Base-by-base conservation (phyloP, 1,140 invertebrate genomes). In the Drosophila tani region DNA sequence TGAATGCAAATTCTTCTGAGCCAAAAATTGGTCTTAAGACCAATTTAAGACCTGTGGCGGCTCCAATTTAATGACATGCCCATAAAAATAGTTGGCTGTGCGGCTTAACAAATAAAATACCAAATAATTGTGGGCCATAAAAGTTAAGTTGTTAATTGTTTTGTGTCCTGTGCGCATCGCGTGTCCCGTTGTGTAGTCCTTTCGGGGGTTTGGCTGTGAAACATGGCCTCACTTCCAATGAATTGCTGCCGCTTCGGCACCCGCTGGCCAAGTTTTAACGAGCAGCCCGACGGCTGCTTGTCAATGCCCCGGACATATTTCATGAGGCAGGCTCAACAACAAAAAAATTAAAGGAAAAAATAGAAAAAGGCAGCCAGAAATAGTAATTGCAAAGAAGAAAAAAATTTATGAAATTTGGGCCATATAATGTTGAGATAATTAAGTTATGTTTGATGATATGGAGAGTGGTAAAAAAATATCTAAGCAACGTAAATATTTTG, bases 81-180 rank as follows among this genome's bases (percentile, higher is more conserved):
- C 79, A 80, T 82, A 80, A 87, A 86, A 82, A 80, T 87, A 80
- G 70, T 79, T 76, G 76, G 79, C 68, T 40, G 19, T 56, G 67
- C 41, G 55, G 73, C 76, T 83, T 59, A 73, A 84, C 69, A 84
- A 56, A 87, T 88, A 88, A 73, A 88, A 87, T 88, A 87, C 73
- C 84, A 84, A 81, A 88, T 88, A 88, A 90, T 88, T 88, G 85
- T 75, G 69, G 84, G 58, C 74, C 84, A 88, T 88, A 88, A 90
- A 87, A 88, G 85, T 84, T 79, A 84, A 88, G 78, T 90, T 84
- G 84, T 87, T 87, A 87, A 87, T 87, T 84, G 84, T 71, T 79
- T 82, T 60, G 59, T 40, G 49, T 82, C 62, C 64, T 63, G 50
- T 35, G 50, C 56, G 41, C 65, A 80, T 90, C 85, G 85, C 85